Evolutionary conservation across 2,888 invertebrate genomes (phyloP).

Genomic region (Graphium colonna): DNA sequence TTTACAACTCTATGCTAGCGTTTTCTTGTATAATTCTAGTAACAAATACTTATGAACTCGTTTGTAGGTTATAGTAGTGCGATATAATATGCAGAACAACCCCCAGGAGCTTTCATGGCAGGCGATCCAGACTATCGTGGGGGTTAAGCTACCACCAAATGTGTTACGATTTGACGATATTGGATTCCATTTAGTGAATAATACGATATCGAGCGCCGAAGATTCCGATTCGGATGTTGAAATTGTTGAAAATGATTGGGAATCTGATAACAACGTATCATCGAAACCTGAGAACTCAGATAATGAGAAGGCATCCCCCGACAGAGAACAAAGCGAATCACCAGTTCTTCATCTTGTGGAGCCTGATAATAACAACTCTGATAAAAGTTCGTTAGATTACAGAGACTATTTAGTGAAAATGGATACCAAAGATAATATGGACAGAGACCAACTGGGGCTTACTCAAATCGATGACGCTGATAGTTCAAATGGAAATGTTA

Average conservation of each 20-base stretch:
- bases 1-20: conserved; percentile 27
- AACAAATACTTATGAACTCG: conserved; percentile 69
- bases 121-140: conserved; percentile 79
- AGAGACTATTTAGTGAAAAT: conserved; percentile 65
- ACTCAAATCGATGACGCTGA: conserved; percentile 65
- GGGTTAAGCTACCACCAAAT: conserved; percentile 77
- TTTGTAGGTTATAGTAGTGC: conserved; percentile 80
- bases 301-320: conserved; percentile 69
- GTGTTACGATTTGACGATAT: conserved; percentile 78
- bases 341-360: conserved; percentile 72
- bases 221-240: conserved; percentile 77
- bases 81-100: conserved; percentile 80
- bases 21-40: conserved; percentile 42
- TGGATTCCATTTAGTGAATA: conserved; percentile 72
- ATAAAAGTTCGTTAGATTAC: conserved; percentile 61
- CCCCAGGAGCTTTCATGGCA: conserved; percentile 81
- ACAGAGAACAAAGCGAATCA: conserved; percentile 68
- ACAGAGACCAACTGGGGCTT: conserved; percentile 56
- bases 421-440: conserved; percentile 64
- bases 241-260: conserved; percentile 77
- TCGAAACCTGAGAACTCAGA: conserved; percentile 71
- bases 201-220: conserved; percentile 67
- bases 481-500: conserved; percentile 72
- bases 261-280: conserved; percentile 71
- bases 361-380: conserved; percentile 70